phyloP scores from a whole-genome alignment of 2,797 vertebrate species.

The Hyperoplus lanceolatus region DNA sequence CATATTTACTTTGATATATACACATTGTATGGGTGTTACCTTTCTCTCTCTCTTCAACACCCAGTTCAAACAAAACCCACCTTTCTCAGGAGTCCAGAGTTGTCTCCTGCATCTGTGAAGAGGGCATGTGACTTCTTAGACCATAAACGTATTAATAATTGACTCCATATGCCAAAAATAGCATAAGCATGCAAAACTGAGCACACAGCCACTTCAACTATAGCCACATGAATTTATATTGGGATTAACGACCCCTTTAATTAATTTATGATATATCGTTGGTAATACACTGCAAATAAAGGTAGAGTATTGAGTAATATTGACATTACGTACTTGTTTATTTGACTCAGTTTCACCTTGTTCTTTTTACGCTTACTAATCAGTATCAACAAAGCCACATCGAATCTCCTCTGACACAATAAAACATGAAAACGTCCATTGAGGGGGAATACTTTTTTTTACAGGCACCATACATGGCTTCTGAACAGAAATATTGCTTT shows the following conservation, averaged over 20 bases:
- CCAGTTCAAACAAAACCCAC: constrained; percentile 31
- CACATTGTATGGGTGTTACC: too few species aligned
- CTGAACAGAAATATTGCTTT: background rate
- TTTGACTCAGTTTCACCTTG: background rate
- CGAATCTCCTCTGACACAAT: background rate
- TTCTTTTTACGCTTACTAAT: background rate
- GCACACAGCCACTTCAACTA: background rate
- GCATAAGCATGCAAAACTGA: background rate
- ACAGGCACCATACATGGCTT: background rate
- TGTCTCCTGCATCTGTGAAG: constrained; percentile 44
- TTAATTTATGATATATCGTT: background rate
- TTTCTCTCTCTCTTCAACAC: too few species aligned
- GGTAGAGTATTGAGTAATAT: background rate
- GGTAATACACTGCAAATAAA: background rate
- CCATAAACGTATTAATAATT: background rate
- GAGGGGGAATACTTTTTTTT: background rate
- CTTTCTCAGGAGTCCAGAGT: constrained; percentile 57
- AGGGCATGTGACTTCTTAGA: background rate
- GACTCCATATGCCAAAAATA: background rate
- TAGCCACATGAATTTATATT: background rate
- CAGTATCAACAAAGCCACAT: background rate
- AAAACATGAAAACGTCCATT: background rate
- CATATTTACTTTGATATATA: background rate
- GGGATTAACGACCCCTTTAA: background rate
- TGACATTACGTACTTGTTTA: background rate